Conservation (phyloP, 2,113 vertebrate genomes). For the Hiodon tergisus region DNA sequence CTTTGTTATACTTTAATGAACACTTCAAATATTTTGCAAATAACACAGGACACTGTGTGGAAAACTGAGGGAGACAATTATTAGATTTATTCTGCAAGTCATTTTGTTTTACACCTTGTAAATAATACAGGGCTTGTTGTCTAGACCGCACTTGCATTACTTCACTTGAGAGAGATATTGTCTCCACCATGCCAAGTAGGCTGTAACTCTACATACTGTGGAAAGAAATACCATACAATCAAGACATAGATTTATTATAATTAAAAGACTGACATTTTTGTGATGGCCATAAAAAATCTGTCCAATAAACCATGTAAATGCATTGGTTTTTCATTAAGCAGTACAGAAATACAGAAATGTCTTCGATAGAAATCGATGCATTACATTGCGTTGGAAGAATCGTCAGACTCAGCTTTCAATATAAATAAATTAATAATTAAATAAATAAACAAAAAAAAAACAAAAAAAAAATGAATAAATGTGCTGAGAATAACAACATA, state of each 20-base stretch:
- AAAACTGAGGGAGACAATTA: background rate
- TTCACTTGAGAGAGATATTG: conserved; percentile 9
- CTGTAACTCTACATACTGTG: conserved; percentile 5
- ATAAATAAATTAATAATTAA: too few species aligned
- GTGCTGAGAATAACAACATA: too few species aligned
- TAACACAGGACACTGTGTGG: background rate
- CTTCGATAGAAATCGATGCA: too few species aligned
- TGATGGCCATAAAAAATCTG: too few species aligned
- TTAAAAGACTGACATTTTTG: background rate
- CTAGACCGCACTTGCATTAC: conserved; percentile 50
- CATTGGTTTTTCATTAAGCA: too few species aligned
- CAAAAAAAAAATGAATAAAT: too few species aligned
- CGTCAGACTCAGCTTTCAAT: too few species aligned
- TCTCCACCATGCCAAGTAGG: conserved; percentile 16
- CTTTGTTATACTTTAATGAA: background rate
- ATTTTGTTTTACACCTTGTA: conserved; percentile 66
- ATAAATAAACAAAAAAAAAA: too few species aligned
- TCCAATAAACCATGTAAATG: too few species aligned
- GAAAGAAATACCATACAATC: background rate
- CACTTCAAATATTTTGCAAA: background rate
- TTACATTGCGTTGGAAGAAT: too few species aligned
- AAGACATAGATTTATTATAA: background rate
- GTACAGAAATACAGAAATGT: too few species aligned
- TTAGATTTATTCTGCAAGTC: conserved; percentile 42
- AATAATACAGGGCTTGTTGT: conserved; percentile 61